Percentiles rank a stretch among this genome's conserved stretches.
These are phyloP conservation scores for Coelopa frigida DNA, from an alignment of 1,140 invertebrate genomes.

Conservation along the genomic window DNA sequence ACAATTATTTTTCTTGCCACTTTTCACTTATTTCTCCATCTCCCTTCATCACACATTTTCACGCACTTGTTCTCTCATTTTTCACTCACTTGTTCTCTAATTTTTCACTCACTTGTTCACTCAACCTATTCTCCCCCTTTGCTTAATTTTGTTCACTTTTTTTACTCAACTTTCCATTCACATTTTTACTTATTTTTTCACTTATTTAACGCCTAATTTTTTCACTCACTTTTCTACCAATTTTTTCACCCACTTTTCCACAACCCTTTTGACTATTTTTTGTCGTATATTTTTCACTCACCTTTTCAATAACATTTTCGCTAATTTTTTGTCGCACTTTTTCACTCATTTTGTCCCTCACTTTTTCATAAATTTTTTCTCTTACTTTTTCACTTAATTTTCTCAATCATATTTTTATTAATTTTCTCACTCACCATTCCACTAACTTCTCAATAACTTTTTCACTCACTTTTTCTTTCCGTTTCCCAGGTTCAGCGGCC, in stretches of 20 bases:
- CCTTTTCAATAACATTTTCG: too few species aligned
- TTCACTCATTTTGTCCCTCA: not conserved
- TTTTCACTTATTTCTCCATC: too few species aligned
- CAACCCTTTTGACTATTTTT: too few species aligned
- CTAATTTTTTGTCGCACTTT: too few species aligned
- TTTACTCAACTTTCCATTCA: slow-evolving; percentile 1
- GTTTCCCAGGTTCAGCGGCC: slow-evolving; percentile 57
- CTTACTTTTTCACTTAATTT: not conserved
- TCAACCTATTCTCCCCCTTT: slow-evolving; percentile 24
- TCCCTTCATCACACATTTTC: not conserved
- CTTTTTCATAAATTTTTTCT: not conserved
- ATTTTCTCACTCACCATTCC: too few species aligned
- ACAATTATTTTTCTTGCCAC: not conserved
- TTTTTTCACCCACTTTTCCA: slow-evolving; percentile 43
- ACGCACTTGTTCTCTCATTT: too few species aligned
- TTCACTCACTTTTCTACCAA: too few species aligned
- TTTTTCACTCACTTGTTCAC: too few species aligned
- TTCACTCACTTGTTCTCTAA: too few species aligned
- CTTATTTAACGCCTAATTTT: too few species aligned
- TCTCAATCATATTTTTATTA: not conserved
- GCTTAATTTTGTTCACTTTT: not conserved
- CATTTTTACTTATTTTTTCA: slow-evolving; percentile 6
- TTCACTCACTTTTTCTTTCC: not conserved
- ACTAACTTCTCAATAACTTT: too few species aligned
- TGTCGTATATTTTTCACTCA: not conserved